These are phyloP conservation scores for Heteromormyrus szaboi DNA, from an alignment of 2,797 vertebrate genomes.

Conservation along the genomic window DNA sequence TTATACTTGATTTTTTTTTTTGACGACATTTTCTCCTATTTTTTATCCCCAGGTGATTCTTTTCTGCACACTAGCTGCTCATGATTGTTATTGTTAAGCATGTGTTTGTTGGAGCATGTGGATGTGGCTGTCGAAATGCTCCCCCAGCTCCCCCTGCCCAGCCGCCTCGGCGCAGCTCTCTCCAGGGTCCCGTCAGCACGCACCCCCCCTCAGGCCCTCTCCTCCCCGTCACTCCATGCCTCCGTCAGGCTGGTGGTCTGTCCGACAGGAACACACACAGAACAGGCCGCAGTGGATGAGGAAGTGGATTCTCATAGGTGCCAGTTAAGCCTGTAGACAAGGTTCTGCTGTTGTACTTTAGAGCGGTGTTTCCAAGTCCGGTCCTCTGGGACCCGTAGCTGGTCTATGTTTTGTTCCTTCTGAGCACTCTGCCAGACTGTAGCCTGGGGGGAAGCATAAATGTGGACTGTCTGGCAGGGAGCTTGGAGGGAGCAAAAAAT, in stretches of 20 bases:
- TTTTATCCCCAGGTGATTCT: not conserved
- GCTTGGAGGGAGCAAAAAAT: not conserved
- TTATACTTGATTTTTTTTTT: not conserved
- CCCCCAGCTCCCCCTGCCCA: not conserved
- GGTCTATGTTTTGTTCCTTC: not conserved
- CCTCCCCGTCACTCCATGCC: slow-evolving; percentile 14
- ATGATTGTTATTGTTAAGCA: not conserved
- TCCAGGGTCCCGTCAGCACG: not conserved
- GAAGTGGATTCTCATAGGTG: not conserved
- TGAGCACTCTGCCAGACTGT: not conserved
- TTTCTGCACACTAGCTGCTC: not conserved
- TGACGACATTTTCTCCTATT: not conserved
- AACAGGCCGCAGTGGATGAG: not conserved
- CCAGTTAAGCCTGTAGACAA: not conserved
- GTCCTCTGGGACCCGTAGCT: not conserved
- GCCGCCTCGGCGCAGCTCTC: not conserved
- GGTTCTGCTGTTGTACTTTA: not conserved
- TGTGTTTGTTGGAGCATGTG: not conserved
- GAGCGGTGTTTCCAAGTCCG: not conserved
- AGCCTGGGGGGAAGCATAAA: not conserved
- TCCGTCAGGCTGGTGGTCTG: slow-evolving; percentile 31
- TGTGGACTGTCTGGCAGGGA: not conserved
- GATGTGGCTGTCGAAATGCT: not conserved
- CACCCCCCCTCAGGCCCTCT: slow-evolving; percentile 6
- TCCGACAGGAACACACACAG: not conserved